Conservation (phyloP, 2,888 invertebrate species). For the Drosophila mimetica region DNA sequence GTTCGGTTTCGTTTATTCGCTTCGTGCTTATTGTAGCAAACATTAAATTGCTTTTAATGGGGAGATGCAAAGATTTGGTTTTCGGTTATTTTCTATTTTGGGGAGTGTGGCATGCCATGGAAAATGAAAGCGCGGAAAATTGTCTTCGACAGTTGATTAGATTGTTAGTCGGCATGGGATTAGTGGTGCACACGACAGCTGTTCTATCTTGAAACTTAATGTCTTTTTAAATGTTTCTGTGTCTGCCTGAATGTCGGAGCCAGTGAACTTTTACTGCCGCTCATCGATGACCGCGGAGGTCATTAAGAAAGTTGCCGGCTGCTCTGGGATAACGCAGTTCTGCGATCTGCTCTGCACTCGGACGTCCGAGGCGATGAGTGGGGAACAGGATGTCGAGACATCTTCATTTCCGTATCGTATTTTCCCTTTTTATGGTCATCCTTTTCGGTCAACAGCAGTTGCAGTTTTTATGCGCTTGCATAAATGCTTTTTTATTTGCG, state of each 20-base stretch:
- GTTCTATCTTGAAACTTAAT: conserved; percentile 47
- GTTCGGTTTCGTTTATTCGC: conserved; percentile 21
- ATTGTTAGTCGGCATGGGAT: conserved; percentile 1
- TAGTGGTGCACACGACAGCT: conserved; percentile 24
- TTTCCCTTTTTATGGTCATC: conserved; percentile 52
- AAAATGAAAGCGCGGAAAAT: conserved; percentile 71
- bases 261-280: conserved; percentile 23
- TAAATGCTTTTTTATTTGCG: conserved; percentile 36
- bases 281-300: conserved; percentile 44
- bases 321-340: conserved; percentile 18
- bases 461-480: conserved; percentile 52
- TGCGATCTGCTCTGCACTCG: not conserved
- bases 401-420: conserved; percentile 70
- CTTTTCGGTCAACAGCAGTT: conserved; percentile 51
- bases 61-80: conserved; percentile 57
- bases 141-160: conserved; percentile 38
- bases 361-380: not conserved
- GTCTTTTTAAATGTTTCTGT: conserved; percentile 53
- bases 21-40: conserved; percentile 65
- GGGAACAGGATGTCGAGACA: conserved; percentile 65
- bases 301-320: conserved; percentile 65
- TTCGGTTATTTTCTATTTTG: conserved; percentile 10
- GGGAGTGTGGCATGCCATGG: conserved; percentile 28
- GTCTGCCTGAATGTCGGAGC: conserved; percentile 11
- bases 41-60: conserved; percentile 72